Conservation (phyloP, 2,888 invertebrate genomes). For the Macrosoma leucophasiata region DNA sequence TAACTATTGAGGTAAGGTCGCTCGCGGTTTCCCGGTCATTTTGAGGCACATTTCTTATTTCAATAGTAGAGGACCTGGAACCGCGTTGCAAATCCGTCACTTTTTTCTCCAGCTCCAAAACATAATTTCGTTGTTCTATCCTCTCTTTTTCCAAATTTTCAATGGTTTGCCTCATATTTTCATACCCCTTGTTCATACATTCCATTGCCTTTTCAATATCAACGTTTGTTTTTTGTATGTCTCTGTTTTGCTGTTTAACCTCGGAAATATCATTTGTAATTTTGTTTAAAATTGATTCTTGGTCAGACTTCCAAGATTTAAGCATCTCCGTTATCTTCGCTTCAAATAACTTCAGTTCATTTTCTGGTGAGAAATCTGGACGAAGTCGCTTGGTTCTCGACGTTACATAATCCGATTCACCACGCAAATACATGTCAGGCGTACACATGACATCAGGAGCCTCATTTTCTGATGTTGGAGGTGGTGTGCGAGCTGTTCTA, state of each 20-base stretch:
- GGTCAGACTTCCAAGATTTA: constrained; percentile 1
- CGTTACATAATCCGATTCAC: too few relatives aligned
- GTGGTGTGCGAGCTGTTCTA: too few relatives aligned
- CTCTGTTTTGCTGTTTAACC: background rate
- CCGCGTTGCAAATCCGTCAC: too few relatives aligned
- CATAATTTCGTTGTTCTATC: too few relatives aligned
- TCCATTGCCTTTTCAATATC: constrained; percentile 3
- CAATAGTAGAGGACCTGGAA: too few relatives aligned
- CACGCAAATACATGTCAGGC: too few relatives aligned
- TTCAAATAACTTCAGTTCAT: constrained; percentile 1
- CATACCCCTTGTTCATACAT: background rate
- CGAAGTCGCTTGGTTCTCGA: constrained; percentile 1
- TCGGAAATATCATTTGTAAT: background rate
- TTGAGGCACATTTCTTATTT: too few relatives aligned
- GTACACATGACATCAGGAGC: too few relatives aligned
- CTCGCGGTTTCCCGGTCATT: too few relatives aligned
- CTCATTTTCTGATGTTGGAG: too few relatives aligned
- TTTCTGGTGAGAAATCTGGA: constrained; percentile 1
- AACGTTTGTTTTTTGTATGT: constrained; percentile 1
- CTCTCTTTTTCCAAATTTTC: constrained; percentile 4
- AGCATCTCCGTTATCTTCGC: background rate
- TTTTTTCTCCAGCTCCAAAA: too few relatives aligned
- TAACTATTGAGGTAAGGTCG: too few relatives aligned
- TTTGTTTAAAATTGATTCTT: background rate
- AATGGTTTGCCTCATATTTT: background rate